phyloP scores from a whole-genome alignment of 1,140 invertebrate species.

The Micrasema longulum region DNA sequence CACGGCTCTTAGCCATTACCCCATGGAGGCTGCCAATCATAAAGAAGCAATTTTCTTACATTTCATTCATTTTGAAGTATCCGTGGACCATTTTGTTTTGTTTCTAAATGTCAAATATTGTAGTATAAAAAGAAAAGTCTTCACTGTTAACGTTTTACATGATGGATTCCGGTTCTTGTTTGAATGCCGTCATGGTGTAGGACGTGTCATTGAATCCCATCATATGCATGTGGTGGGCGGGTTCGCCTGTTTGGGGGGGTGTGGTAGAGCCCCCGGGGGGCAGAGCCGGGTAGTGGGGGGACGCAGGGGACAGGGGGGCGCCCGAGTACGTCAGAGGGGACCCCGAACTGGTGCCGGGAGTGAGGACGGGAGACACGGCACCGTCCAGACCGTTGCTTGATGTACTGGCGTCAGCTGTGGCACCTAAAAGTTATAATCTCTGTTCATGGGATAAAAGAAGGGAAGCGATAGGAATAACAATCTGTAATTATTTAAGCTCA shows the following conservation, averaged over 20 bases:
- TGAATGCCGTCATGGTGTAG: slow-evolving; percentile 46
- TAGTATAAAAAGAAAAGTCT: too few species aligned
- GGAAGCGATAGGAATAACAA: too few species aligned
- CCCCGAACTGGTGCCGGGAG: slow-evolving; percentile 4
- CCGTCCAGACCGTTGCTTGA: slow-evolving; percentile 36
- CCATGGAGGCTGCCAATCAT: too few species aligned
- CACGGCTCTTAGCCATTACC: too few species aligned
- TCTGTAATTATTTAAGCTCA: too few species aligned
- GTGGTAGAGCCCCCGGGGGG: slow-evolving; percentile 18
- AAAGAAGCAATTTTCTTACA: too few species aligned
- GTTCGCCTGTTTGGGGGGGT: slow-evolving; percentile 18
- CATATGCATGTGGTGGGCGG: slow-evolving; percentile 30
- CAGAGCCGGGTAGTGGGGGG: slow-evolving; percentile 30
- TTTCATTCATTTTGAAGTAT: too few species aligned
- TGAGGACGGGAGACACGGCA: slow-evolving; percentile 30
- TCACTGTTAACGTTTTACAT: slow-evolving; percentile 34
- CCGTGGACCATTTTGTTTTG: too few species aligned
- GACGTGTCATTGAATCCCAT: slow-evolving; percentile 2
- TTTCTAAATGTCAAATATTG: too few species aligned
- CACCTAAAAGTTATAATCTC: too few species aligned
- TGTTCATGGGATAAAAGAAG: too few species aligned
- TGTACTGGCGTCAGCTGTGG: slow-evolving; percentile 39
- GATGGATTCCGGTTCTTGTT: slow-evolving; percentile 52
- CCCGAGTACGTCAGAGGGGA: slow-evolving; percentile 7
- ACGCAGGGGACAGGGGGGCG: slow-evolving; percentile 13